phyloP scores from a whole-genome alignment of 2,797 vertebrate genomes.

The Phalanger gymnotis region DNA sequence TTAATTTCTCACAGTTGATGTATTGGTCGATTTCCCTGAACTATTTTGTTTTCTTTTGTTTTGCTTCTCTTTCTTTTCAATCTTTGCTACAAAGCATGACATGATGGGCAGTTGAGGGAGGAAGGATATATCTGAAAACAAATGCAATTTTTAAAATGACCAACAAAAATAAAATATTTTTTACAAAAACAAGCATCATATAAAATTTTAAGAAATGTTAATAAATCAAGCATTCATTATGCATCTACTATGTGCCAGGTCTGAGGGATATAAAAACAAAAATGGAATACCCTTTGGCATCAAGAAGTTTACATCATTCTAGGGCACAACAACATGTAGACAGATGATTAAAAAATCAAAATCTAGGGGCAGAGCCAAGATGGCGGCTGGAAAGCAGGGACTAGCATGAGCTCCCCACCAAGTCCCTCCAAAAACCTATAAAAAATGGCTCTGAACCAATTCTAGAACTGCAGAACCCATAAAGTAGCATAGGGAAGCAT shows the following conservation, averaged over 20 bases:
- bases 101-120: background rate
- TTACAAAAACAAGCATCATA: too few relatives aligned
- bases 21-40: background rate
- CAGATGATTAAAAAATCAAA: background rate
- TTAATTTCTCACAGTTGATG: background rate
- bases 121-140: background rate
- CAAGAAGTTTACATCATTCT: background rate
- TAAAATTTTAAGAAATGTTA: background rate
- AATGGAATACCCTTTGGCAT: background rate
- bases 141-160: background rate
- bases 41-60: too few relatives aligned
- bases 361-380: too few relatives aligned
- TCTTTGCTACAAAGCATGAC: background rate
- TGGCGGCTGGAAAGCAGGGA: too few relatives aligned
- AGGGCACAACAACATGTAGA: background rate
- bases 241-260: background rate
- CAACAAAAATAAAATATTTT: background rate
- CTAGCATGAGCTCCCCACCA: too few relatives aligned
- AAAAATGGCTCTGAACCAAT: too few relatives aligned
- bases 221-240: background rate
- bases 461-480: too few relatives aligned
- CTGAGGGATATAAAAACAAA: background rate
- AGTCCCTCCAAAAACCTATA: too few relatives aligned
- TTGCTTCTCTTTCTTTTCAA: background rate
- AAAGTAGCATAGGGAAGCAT: too few relatives aligned